Evolutionary conservation across 2,113 vertebrate species (phyloP).

Genomic region (Indicator indicator): DNA sequence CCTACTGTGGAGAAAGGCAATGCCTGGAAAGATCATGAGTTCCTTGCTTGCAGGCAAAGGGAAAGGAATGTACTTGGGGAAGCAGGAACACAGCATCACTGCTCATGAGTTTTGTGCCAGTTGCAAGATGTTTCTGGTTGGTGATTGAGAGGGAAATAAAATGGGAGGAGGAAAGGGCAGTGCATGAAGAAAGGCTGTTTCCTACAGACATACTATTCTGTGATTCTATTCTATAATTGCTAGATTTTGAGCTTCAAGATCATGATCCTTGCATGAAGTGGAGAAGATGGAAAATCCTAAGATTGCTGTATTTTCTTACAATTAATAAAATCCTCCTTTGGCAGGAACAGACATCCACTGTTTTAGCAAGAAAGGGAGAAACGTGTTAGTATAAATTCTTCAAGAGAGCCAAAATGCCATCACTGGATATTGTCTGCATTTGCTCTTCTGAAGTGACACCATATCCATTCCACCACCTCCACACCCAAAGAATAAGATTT

Average conservation of each 20-base stretch:
- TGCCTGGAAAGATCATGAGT: not conserved
- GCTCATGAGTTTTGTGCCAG: not conserved
- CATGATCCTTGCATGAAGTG: not conserved
- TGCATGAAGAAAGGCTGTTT: not conserved
- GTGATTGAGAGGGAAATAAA: not conserved
- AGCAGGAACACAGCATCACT: not conserved
- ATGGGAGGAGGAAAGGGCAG: not conserved
- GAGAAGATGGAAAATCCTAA: not conserved
- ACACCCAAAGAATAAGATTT: not conserved
- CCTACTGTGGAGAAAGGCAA: not conserved
- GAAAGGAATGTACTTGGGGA: not conserved
- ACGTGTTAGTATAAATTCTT: not conserved
- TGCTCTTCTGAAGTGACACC: not conserved
- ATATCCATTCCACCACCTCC: not conserved
- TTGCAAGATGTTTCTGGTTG: not conserved
- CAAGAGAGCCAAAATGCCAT: not conserved
- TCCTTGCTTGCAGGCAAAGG: not conserved
- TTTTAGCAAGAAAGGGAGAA: not conserved
- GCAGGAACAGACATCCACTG: not conserved
- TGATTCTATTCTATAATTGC: not conserved
- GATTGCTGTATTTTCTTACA: not conserved
- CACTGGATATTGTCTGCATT: not conserved
- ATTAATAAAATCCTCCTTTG: not conserved
- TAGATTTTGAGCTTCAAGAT: not conserved
- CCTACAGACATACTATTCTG: rapidly evolving